Conservation (phyloP, 2,113 vertebrate species). For the Heptranchias perlo region DNA sequence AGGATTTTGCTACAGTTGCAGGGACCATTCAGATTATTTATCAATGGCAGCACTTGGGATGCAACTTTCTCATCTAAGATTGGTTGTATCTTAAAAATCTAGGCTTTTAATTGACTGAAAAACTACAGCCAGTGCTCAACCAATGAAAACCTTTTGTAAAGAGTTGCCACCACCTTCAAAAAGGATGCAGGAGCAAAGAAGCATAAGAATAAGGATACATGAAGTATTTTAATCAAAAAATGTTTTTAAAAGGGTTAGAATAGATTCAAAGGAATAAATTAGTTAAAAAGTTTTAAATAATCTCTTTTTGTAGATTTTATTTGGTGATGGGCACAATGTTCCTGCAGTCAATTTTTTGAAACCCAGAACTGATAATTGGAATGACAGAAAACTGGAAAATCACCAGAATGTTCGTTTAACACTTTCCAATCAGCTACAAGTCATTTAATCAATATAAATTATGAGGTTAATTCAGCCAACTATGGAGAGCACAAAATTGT, state of each 20-base stretch:
- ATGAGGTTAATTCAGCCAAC: background rate
- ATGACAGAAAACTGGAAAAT: background rate
- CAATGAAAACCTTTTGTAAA: background rate
- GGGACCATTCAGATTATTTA: background rate
- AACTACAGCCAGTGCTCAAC: background rate
- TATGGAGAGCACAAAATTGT: background rate
- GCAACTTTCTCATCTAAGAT: background rate
- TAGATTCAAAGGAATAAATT: no score
- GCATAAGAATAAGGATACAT: background rate
- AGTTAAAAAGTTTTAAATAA: background rate
- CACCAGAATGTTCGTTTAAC: background rate
- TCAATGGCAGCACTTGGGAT: background rate
- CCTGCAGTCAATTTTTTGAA: background rate
- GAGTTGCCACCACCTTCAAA: background rate
- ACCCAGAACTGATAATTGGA: background rate
- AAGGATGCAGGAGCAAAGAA: background rate
- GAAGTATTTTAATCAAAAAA: background rate
- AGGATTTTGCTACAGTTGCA: background rate
- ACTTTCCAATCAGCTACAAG: slow-evolving; percentile 1
- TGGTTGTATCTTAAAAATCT: background rate
- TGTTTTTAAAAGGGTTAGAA: background rate
- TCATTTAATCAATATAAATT: slow-evolving; percentile 2
- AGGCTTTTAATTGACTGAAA: background rate
- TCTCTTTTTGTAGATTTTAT: background rate
- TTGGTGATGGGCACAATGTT: background rate